Percentiles rank a stretch among this genome's conserved stretches.
Conservation (phyloP, 1,140 invertebrate genomes). For the Dinoponera quadriceps region DNA sequence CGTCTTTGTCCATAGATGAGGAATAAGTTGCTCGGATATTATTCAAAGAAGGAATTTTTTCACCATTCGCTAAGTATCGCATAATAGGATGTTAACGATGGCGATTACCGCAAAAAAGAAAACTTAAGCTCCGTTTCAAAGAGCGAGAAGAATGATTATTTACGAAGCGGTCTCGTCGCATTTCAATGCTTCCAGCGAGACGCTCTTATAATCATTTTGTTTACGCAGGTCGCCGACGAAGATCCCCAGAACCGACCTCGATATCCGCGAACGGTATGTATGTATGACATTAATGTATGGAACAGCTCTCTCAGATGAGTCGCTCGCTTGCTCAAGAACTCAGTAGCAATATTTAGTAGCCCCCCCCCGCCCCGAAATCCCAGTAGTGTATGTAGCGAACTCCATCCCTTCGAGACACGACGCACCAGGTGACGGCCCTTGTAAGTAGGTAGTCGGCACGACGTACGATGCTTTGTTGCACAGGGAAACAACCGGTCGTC, state of each 20-base stretch:
- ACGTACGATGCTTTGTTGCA: slow-evolving; percentile 85
- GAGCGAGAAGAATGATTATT: neutral
- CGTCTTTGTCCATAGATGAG: neutral
- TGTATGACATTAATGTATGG: slow-evolving; percentile 52
- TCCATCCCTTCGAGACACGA: slow-evolving; percentile 66
- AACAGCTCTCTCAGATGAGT: slow-evolving; percentile 36
- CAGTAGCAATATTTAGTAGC: slow-evolving; percentile 57
- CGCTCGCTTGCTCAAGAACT: slow-evolving; percentile 51
- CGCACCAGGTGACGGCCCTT: slow-evolving; percentile 81
- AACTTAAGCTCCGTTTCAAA: neutral
- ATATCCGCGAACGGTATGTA: slow-evolving; percentile 64
- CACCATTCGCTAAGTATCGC: too few species aligned
- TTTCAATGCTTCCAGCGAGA: neutral
- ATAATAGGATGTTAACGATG: neutral
- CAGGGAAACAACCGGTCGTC: slow-evolving; percentile 78
- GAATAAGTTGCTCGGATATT: neutral
- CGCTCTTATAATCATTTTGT: slow-evolving; percentile 27
- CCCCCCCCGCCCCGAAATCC: slow-evolving; percentile 20
- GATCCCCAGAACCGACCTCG: slow-evolving; percentile 69
- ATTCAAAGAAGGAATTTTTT: neutral
- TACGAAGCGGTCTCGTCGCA: neutral
- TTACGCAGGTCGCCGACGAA: slow-evolving; percentile 78
- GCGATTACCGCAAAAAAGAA: neutral
- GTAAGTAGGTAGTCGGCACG: slow-evolving; percentile 81
- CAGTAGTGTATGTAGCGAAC: slow-evolving; percentile 46